Percentiles rank a stretch among this genome's conserved stretches.
Conservation (phyloP, 2,797 vertebrate species). For the Anguilla megastoma region DNA sequence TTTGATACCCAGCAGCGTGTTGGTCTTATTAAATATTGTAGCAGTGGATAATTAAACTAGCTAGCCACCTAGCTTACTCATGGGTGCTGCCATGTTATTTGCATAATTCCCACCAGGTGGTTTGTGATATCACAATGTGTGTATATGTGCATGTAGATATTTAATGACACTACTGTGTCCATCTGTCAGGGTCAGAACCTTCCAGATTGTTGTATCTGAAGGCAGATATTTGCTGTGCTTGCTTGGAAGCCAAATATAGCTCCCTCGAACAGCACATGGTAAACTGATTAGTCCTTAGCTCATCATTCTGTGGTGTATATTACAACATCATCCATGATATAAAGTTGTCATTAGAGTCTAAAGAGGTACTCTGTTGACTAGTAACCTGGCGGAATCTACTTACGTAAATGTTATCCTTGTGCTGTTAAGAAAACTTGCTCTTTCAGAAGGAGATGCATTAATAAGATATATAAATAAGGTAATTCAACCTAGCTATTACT, state of each 20-base stretch:
- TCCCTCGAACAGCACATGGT: not conserved
- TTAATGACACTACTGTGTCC: not conserved
- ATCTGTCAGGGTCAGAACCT: not conserved
- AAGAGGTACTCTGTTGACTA: not conserved
- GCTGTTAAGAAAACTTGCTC: no score
- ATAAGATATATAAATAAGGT: no score
- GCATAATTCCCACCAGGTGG: not conserved
- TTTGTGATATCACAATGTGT: not conserved
- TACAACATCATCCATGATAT: not conserved
- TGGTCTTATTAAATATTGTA: not conserved
- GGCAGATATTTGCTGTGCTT: not conserved
- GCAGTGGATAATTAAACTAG: no score
- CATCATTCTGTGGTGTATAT: not conserved
- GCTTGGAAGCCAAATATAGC: not conserved
- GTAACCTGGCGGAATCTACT: no score
- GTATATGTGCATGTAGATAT: not conserved
- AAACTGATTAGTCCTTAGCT: not conserved
- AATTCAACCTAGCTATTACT: no score
- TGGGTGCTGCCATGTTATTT: not conserved
- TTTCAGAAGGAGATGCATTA: no score
- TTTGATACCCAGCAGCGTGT: not conserved
- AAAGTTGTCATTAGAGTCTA: not conserved
- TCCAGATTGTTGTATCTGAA: not conserved
- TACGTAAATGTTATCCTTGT: no score
- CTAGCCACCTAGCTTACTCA: no score